Evolutionary conservation across 2,113 vertebrate genomes (phyloP).

Genomic region (Cavia porcellus): DNA sequence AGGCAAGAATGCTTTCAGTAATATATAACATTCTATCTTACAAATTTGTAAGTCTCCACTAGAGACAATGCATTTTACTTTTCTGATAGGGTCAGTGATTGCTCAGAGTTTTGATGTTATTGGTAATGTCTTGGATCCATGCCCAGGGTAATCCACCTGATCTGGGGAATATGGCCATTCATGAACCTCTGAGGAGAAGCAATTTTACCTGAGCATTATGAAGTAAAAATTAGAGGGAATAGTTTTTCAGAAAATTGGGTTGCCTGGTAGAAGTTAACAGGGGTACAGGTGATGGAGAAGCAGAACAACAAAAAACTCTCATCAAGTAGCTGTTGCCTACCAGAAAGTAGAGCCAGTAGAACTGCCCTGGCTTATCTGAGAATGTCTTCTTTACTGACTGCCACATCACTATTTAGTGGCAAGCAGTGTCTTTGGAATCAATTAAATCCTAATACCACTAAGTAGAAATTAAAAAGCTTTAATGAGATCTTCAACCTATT

Average conservation of each 20-base stretch:
- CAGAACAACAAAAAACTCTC: background rate
- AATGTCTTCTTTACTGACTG: conserved; percentile 6
- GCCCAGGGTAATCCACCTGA: background rate
- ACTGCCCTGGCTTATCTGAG: background rate
- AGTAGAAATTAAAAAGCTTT: conserved; percentile 78
- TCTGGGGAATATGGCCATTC: background rate
- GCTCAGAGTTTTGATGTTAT: background rate
- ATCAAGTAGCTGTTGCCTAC: background rate
- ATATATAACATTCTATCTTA: background rate
- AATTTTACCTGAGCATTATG: background rate
- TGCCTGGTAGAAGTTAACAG: background rate
- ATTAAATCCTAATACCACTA: conserved; percentile 67
- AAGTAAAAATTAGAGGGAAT: background rate
- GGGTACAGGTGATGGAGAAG: background rate
- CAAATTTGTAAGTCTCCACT: background rate
- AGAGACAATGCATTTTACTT: background rate
- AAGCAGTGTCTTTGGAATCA: conserved; percentile 62
- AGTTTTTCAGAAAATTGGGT: conserved; percentile 46
- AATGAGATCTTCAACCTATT: conserved; percentile 75
- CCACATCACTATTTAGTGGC: conserved; percentile 48
- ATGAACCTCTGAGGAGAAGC: background rate
- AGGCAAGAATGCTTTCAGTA: background rate
- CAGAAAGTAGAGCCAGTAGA: background rate
- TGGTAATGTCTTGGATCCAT: background rate
- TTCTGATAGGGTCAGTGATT: background rate